Conservation (phyloP, 2,888 invertebrate genomes). For the Choristoneura rosaceana region DNA sequence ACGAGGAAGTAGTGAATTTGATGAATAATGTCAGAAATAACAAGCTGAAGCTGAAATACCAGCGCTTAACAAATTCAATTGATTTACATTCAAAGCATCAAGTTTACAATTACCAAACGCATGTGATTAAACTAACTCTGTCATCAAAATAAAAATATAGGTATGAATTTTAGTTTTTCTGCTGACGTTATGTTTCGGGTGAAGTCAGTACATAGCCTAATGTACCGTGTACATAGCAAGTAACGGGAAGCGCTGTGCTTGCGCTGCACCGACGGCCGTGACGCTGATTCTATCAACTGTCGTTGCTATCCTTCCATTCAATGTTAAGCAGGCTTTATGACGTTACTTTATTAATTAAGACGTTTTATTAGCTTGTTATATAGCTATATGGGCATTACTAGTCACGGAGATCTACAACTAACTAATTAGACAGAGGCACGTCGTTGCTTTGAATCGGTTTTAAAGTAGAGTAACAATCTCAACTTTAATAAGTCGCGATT, state of each 20-base stretch:
- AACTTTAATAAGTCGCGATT: not conserved
- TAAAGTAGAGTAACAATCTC: not conserved
- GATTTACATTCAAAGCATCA: not conserved
- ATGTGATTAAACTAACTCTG: not conserved
- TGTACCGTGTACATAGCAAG: slow-evolving; percentile 61
- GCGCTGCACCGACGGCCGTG: slow-evolving; percentile 52
- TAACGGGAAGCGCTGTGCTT: slow-evolving; percentile 76
- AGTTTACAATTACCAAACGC: not conserved
- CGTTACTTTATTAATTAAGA: slow-evolving; percentile 37
- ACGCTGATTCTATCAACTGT: slow-evolving; percentile 33
- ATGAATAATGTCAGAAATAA: slow-evolving; percentile 25
- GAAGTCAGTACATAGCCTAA: slow-evolving; percentile 59
- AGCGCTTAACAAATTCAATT: not conserved
- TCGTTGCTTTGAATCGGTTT: slow-evolving; percentile 1
- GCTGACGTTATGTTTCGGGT: slow-evolving; percentile 52
- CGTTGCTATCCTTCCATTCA: slow-evolving; percentile 47
- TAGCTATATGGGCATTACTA: slow-evolving; percentile 28
- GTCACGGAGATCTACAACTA: slow-evolving; percentile 22
- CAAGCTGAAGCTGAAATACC: not conserved
- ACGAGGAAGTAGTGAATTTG: slow-evolving; percentile 25
- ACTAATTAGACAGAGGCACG: slow-evolving; percentile 12
- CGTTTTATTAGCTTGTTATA: slow-evolving; percentile 29
- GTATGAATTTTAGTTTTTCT: slow-evolving; percentile 19
- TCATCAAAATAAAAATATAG: not conserved
- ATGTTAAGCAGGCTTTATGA: slow-evolving; percentile 48